Percentiles rank a stretch among this genome's conserved stretches.
Conservation (phyloP, 2,888 invertebrate species). For the Eudemis profundana region DNA sequence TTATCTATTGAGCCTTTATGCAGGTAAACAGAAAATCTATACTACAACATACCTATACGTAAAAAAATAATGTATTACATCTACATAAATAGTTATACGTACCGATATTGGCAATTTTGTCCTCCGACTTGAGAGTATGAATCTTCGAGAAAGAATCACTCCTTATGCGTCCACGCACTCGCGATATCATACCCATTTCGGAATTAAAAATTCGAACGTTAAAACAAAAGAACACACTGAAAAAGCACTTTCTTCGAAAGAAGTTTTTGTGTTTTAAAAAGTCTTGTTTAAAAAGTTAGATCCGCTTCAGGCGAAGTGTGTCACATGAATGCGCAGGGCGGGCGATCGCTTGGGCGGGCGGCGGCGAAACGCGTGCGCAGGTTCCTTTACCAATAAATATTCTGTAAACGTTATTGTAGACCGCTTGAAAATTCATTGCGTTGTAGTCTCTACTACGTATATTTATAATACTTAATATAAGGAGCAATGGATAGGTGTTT, state of each 20-base stretch:
- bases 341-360: constrained; percentile 65
- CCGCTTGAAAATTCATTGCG: constrained; percentile 48
- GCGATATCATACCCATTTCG: constrained; percentile 89
- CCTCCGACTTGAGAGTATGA: constrained; percentile 86
- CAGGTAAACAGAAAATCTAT: not conserved
- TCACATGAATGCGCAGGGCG: constrained; percentile 70
- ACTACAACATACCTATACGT: not conserved
- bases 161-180: constrained; percentile 88
- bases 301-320: constrained; percentile 63
- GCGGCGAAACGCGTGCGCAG: constrained; percentile 58
- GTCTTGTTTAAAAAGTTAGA: constrained; percentile 46
- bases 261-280: constrained; percentile 3
- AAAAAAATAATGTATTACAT: no score
- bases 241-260: constrained; percentile 8
- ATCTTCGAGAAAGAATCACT: constrained; percentile 87
- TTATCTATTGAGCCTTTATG: not conserved
- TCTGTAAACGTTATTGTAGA: not conserved
- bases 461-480: constrained; percentile 5
- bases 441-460: constrained; percentile 30
- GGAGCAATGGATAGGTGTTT: constrained; percentile 51
- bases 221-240: constrained; percentile 29
- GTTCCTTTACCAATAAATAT: constrained; percentile 36
- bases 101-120: constrained; percentile 90
- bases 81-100: constrained; percentile 52
- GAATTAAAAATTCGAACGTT: constrained; percentile 45